These are phyloP conservation scores for Geotrupes spiniger DNA, from an alignment of 2,888 invertebrate genomes.

Conservation along the genomic window DNA sequence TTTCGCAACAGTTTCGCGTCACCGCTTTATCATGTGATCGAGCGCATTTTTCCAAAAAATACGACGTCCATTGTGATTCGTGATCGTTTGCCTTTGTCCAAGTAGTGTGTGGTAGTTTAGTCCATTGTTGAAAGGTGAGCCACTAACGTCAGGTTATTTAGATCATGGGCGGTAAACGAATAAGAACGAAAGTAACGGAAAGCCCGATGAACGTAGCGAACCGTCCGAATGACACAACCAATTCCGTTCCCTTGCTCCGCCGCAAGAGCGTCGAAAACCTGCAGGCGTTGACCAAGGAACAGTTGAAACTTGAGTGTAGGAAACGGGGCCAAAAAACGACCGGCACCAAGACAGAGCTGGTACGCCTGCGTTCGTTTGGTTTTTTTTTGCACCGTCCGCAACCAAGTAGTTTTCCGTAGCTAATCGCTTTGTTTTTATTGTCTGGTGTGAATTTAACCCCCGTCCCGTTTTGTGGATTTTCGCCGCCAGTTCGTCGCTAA, in stretches of 20 bases:
- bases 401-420: background rate
- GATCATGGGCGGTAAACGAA: conserved; percentile 16
- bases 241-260: background rate
- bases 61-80: no score
- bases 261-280: conserved; percentile 46
- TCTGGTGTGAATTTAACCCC: no score
- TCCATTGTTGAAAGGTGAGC: no score
- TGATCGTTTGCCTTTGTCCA: no score
- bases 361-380: conserved; percentile 45
- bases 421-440: background rate
- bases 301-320: conserved; percentile 65
- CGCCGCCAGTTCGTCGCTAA: conserved; percentile 4
- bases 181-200: conserved; percentile 7
- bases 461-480: conserved; percentile 8
- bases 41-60: no score
- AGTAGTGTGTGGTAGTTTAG: no score
- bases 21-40: no score
- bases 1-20: no score
- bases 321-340: conserved; percentile 66
- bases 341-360: conserved; percentile 71
- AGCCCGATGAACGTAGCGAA: conserved; percentile 3
- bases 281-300: conserved; percentile 65
- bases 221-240: conserved; percentile 7
- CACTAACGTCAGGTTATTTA: background rate
- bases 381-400: conserved; percentile 6